Conservation (phyloP, 1,140 invertebrate genomes). For the Drosophila ficusphila region DNA sequence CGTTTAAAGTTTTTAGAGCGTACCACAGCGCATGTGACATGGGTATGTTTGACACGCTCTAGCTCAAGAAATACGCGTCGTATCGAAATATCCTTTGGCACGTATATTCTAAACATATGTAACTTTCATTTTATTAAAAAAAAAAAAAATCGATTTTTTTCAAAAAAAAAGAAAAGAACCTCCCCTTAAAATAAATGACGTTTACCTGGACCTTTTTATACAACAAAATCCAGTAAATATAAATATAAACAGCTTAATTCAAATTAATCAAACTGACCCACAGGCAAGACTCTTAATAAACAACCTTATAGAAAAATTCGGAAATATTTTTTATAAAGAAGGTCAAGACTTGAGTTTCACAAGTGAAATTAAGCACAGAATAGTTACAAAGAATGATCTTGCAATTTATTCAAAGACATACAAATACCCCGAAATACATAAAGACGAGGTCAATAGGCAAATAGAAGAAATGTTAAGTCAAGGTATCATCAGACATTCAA, state of each 20-base stretch:
- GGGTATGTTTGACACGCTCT: too few species aligned
- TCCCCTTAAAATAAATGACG: neutral
- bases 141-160: too few species aligned
- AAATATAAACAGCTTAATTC: neutral
- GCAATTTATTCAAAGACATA: constrained; percentile 59
- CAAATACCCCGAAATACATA: constrained; percentile 61
- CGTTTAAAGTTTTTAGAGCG: too few species aligned
- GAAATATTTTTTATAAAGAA: constrained; percentile 22
- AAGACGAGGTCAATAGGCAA: constrained; percentile 50
- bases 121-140: too few species aligned
- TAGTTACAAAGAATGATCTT: constrained; percentile 21
- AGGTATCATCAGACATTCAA: constrained; percentile 25
- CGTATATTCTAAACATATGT: too few species aligned
- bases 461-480: constrained; percentile 30
- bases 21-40: too few species aligned
- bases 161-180: too few species aligned
- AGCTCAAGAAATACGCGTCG: too few species aligned
- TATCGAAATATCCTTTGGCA: too few species aligned
- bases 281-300: neutral
- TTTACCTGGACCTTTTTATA: neutral
- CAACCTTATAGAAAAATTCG: constrained; percentile 3
- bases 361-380: constrained; percentile 3
- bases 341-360: constrained; percentile 65
- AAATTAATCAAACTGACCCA: neutral
- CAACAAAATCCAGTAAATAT: neutral